Conservation (phyloP, 2,113 vertebrate genomes). For the Octodon degus region DNA sequence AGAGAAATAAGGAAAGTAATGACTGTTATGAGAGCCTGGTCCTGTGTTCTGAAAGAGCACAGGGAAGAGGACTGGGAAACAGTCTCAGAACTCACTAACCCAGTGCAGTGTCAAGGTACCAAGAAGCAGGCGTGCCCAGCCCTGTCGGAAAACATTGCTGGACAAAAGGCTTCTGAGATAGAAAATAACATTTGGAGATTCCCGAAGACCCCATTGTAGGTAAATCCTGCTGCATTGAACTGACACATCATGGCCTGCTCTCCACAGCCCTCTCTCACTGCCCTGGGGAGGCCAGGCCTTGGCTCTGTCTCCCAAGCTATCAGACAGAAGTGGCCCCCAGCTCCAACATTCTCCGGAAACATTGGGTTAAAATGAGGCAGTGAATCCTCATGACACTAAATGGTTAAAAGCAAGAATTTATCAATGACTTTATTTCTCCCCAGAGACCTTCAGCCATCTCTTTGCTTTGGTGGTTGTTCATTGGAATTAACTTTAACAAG, state of each 20-base stretch:
- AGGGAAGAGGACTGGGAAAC: not conserved
- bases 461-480: not conserved
- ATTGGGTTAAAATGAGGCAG: not conserved
- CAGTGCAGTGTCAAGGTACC: fast-evolving
- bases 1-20: not conserved
- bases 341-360: not conserved
- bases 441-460: not conserved
- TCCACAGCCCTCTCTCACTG: not conserved
- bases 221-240: not conserved
- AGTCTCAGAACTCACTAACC: not conserved
- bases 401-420: conserved; percentile 46
- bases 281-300: no score
- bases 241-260: not conserved
- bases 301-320: not conserved
- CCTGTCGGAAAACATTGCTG: not conserved
- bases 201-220: fast-evolving
- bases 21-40: fast-evolving
- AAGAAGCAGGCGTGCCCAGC: not conserved
- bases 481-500: conserved; percentile 31
- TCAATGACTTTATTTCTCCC: conserved; percentile 43
- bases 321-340: not conserved
- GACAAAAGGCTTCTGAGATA: not conserved
- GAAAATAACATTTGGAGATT: not conserved
- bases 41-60: not conserved
- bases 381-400: not conserved